phyloP scores from a whole-genome alignment of 2,797 vertebrate genomes.

The Danio kyathit region DNA sequence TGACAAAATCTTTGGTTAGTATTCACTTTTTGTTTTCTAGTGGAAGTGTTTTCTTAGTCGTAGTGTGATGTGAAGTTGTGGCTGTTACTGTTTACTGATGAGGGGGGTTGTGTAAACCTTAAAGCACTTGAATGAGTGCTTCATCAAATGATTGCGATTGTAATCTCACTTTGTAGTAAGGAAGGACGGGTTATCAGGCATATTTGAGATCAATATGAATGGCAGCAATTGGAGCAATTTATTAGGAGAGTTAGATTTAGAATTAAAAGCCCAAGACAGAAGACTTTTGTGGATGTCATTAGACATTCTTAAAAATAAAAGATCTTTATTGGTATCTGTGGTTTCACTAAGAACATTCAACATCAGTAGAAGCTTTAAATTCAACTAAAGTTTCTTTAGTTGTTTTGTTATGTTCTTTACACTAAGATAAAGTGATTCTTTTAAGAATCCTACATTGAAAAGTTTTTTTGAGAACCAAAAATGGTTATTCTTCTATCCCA shows the following conservation, averaged over 20 bases:
- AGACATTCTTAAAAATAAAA: no score
- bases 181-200: constrained; percentile 71
- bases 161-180: constrained; percentile 42
- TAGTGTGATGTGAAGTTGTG: constrained; percentile 42
- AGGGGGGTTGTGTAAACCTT: background rate
- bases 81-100: background rate
- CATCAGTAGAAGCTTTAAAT: no score
- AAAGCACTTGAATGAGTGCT: background rate
- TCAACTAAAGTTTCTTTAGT: no score
- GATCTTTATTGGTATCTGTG: no score
- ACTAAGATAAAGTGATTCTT: no score
- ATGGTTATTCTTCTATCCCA: no score
- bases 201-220: constrained; percentile 76
- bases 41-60: constrained; percentile 44
- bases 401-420: no score
- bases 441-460: no score
- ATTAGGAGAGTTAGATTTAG: constrained; percentile 70
- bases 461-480: no score
- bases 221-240: constrained; percentile 64
- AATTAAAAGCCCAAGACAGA: constrained; percentile 57
- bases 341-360: no score
- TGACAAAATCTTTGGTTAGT: constrained; percentile 59
- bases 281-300: constrained; percentile 8
- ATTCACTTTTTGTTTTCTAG: constrained; percentile 48
- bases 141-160: constrained; percentile 6